Conservation (phyloP, 1,140 invertebrate genomes). For the Sarcophaga bullata region DNA sequence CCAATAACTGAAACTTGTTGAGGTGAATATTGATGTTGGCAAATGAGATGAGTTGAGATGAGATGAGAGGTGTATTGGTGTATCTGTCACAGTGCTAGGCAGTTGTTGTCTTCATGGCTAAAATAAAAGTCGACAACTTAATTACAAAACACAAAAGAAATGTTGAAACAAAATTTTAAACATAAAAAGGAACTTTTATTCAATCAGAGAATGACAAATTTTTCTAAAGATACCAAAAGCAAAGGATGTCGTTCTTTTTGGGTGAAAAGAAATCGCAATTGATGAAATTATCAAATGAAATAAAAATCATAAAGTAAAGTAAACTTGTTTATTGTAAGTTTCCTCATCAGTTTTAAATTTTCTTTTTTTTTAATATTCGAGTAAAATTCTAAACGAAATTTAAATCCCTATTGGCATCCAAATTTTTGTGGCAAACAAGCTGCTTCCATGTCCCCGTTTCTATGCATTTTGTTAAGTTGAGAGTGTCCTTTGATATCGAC, state of each 20-base stretch:
- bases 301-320: background rate
- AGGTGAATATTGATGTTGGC: too few species aligned
- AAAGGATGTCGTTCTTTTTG: background rate
- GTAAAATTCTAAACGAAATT: background rate
- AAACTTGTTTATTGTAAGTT: too few species aligned
- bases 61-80: background rate
- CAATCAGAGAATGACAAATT: background rate
- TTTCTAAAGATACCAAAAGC: conserved; percentile 8
- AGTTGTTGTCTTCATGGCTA: background rate
- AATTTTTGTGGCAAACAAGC: background rate
- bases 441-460: background rate
- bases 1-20: too few species aligned
- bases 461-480: background rate
- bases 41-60: too few species aligned
- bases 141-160: background rate
- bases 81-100: background rate
- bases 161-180: background rate
- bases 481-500: background rate
- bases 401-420: background rate
- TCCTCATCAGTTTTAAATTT: too few species aligned
- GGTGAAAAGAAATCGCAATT: background rate
- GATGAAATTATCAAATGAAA: conserved; percentile 12
- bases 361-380: too few species aligned
- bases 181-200: conserved; percentile 7
- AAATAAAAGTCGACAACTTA: conserved; percentile 12